Evolutionary conservation across 2,888 invertebrate genomes (phyloP).

Genomic region (Apoderus coryli): DNA sequence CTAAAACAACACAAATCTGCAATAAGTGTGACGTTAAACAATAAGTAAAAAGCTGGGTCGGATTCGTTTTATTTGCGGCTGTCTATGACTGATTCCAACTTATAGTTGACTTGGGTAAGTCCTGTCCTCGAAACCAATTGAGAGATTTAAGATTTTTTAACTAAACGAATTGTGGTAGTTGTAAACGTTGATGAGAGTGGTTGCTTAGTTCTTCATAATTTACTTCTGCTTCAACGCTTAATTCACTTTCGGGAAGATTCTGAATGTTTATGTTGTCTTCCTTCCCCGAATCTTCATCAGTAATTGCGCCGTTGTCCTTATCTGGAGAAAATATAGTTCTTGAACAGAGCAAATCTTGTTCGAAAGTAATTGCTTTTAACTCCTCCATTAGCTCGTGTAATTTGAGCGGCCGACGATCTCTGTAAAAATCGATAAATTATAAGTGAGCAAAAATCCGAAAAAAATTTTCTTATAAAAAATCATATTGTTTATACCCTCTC

Average conservation of each 20-base stretch:
- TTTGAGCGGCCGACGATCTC: conserved; percentile 4
- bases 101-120: background rate
- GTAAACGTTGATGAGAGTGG: background rate
- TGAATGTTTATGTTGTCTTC: conserved; percentile 1
- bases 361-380: conserved; percentile 3
- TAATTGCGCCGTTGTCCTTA: conserved; percentile 4
- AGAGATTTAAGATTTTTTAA: conserved; percentile 1
- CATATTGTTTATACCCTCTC: no score
- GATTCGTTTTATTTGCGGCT: conserved; percentile 1
- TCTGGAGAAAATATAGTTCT: conserved; percentile 6
- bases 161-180: conserved; percentile 4
- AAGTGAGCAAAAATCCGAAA: no score
- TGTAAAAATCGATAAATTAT: no score
- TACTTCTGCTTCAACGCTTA: conserved; percentile 1
- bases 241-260: conserved; percentile 1
- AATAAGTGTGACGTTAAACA: background rate
- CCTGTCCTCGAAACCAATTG: background rate
- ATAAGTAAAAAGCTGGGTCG: conserved; percentile 4
- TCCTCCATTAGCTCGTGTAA: conserved; percentile 4
- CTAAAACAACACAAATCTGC: background rate
- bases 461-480: no score
- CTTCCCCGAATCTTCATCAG: conserved; percentile 5
- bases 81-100: conserved; percentile 2
- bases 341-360: conserved; percentile 1
- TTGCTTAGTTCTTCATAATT: background rate